phyloP scores from a whole-genome alignment of 2,113 vertebrate species.

The Chionomys nivalis region DNA sequence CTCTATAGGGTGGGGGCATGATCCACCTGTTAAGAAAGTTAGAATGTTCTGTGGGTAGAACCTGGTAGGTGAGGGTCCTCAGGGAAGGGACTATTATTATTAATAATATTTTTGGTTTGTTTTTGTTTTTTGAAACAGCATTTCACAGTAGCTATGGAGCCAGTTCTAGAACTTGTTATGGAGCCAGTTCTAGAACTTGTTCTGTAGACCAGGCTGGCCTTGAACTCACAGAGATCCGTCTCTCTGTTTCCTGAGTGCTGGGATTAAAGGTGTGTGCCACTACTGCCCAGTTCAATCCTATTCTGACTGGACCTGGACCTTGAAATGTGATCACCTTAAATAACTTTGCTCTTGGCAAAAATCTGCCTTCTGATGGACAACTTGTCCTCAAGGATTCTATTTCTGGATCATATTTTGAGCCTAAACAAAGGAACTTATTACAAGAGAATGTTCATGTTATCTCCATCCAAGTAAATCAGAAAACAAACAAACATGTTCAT shows the following conservation, averaged over 20 bases:
- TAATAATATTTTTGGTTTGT: too few relatives aligned
- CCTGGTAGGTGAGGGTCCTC: not conserved
- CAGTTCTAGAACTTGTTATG: too few relatives aligned
- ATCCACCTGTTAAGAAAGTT: not conserved
- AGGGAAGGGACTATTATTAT: not conserved
- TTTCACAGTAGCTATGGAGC: too few relatives aligned
- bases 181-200: too few relatives aligned
- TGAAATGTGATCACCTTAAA: constrained; percentile 74
- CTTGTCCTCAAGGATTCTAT: constrained; percentile 22
- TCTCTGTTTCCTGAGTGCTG: too few relatives aligned
- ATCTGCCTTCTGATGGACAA: constrained; percentile 24
- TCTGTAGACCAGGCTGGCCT: too few relatives aligned
- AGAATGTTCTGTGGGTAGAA: not conserved
- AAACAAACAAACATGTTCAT: not conserved
- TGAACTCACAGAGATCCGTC: too few relatives aligned
- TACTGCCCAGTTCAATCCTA: constrained; percentile 57
- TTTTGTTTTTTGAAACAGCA: too few relatives aligned
- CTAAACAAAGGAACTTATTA: constrained; percentile 73
- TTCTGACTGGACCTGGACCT: constrained; percentile 78
- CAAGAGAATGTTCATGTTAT: constrained; percentile 30
- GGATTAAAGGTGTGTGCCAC: too few relatives aligned
- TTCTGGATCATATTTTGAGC: constrained; percentile 57
- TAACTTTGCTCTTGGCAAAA: constrained; percentile 42
- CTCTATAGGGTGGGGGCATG: too few relatives aligned
- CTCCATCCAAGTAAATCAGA: not conserved